Evolutionary conservation across 2,888 invertebrate species (phyloP).

Genomic region (Drosophila leonis): DNA sequence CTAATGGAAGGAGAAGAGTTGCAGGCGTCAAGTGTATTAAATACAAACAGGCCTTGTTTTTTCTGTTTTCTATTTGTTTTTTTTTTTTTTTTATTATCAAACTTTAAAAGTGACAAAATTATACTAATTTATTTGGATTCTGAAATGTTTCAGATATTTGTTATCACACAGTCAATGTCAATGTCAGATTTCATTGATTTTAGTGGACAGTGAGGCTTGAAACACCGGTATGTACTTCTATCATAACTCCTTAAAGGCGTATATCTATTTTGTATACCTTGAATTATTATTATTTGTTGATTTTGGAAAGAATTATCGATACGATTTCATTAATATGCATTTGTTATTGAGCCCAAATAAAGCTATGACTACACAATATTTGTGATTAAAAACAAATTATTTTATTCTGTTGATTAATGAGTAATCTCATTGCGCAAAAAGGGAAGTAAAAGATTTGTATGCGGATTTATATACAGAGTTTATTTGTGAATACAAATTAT

Average conservation of each 20-base stretch:
- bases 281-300: conserved; percentile 15
- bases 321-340: conserved; percentile 44
- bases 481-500: conserved; percentile 24
- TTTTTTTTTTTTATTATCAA: conserved; percentile 15
- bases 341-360: conserved; percentile 53
- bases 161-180: conserved; percentile 41
- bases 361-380: conserved; percentile 56
- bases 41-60: conserved; percentile 28
- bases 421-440: neutral
- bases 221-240: conserved; percentile 66
- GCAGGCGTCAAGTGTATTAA: conserved; percentile 44
- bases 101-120: conserved; percentile 26
- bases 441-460: neutral
- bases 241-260: conserved; percentile 57
- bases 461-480: conserved; percentile 26
- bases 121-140: conserved; percentile 61
- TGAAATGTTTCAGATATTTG: conserved; percentile 56
- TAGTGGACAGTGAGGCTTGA: conserved; percentile 52
- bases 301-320: conserved; percentile 68
- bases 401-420: neutral
- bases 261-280: conserved; percentile 9
- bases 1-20: conserved; percentile 43
- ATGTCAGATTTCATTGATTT: conserved; percentile 38
- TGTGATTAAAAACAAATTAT: conserved; percentile 33
- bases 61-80: neutral